Evolutionary conservation across 2,797 vertebrate genomes (phyloP), one percentile per base, ranked within the genome.

Genomic region (Sphaeramia orbicularis): DNA sequence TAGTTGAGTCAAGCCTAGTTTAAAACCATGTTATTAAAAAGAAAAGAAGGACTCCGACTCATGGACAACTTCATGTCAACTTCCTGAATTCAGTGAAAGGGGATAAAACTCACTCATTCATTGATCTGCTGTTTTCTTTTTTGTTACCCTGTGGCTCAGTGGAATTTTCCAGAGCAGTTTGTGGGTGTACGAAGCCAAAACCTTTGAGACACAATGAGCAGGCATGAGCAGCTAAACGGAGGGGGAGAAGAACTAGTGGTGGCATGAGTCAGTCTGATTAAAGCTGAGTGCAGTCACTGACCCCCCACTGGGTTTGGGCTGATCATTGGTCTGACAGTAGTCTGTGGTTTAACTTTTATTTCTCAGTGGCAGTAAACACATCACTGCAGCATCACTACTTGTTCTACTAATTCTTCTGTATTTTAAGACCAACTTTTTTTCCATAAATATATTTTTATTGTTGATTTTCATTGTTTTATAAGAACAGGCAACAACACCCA

Each of bases 151-250:
- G 37, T 56, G 52, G 72, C 64, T 76, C 56, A 16, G 15, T 41
- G 30, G 74, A 78, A 80, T 70, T 72, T 80, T 78, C 74, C 65
- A 65, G 68, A 86, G 49, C 49, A 56, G 58, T 77, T 27, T 14
- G 1, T 32, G 16, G 36, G 45, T 64, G 65, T 49, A 16, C 52
- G 50, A 57, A 66, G 53, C 65, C 54, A 73, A 73, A 45, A 62
- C 57, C 63, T 64, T 61, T 65, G 47, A 57, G 69, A 67, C 61
- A 71, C 21, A 36, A 50, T 47, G 73, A 8, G 60, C 47, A 14
- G n/a, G n/a, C n/a, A n/a, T 55, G 55, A 41, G 58, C 50, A 10
- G 24, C 56, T 48, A 52, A 42, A 62, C 32, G 50, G 18, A 70
- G 56, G 50, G 51, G 30, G 13, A 56, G 36, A 51, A 57, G 60